These are phyloP conservation scores for Phainopepla nitens DNA, from an alignment of 2,113 vertebrate species.

Conservation along the genomic window DNA sequence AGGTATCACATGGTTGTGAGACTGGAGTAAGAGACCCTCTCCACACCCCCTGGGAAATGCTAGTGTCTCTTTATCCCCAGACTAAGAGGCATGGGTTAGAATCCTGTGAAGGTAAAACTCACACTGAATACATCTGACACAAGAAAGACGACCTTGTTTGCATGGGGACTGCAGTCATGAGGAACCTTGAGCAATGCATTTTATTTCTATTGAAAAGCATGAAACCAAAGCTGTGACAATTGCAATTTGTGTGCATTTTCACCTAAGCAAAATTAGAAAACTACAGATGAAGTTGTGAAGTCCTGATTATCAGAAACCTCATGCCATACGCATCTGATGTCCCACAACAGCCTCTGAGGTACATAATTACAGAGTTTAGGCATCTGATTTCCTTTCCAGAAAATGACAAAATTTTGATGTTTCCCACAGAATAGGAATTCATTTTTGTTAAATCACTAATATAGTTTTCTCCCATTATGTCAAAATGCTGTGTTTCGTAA, in stretches of 20 bases:
- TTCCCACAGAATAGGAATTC: background rate
- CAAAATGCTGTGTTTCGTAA: background rate
- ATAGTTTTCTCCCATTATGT: background rate
- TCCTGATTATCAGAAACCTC: background rate
- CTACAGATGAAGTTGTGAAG: background rate
- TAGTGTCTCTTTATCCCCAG: background rate
- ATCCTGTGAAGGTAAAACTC: background rate
- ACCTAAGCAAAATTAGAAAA: background rate
- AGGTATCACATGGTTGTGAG: background rate
- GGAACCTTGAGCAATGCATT: background rate
- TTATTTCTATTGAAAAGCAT: background rate
- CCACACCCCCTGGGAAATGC: no score
- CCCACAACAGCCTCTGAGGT: background rate
- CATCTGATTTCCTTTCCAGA: background rate
- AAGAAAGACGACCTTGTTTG: background rate
- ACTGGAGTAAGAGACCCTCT: background rate
- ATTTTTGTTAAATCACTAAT: background rate
- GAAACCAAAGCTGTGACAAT: background rate
- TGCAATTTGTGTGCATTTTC: background rate
- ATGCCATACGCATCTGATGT: fast-evolving
- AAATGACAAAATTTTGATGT: background rate
- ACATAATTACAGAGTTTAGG: background rate
- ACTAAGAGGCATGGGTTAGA: background rate
- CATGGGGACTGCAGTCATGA: background rate
- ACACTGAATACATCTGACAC: background rate